These are phyloP conservation scores for Cyrtorhinus lividipennis DNA, from an alignment of 1,140 invertebrate species.

Conservation along the genomic window DNA sequence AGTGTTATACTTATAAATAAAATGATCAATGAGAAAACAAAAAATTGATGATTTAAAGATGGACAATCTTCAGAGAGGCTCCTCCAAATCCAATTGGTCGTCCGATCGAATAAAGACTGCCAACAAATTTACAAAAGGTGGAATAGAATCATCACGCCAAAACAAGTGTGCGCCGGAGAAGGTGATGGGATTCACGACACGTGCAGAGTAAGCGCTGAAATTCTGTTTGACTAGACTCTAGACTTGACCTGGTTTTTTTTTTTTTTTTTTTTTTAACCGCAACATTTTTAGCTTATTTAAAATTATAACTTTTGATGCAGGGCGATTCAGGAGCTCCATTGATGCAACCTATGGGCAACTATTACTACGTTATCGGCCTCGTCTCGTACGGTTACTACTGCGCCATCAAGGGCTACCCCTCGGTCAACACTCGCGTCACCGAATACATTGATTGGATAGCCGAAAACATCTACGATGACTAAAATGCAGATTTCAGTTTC, in stretches of 20 bases:
- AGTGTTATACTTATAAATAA: no score
- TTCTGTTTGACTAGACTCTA: no score
- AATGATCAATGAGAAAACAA: no score
- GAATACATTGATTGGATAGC: slow-evolving; percentile 44
- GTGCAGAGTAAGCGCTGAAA: neutral
- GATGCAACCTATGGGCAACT: slow-evolving; percentile 38
- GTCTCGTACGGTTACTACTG: slow-evolving; percentile 59
- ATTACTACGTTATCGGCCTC: slow-evolving; percentile 47
- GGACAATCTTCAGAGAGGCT: neutral
- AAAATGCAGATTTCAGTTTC: no score
- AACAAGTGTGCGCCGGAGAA: neutral
- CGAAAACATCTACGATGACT: neutral
- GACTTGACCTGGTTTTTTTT: no score
- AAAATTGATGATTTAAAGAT: no score
- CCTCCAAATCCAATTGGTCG: neutral
- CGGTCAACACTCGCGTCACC: slow-evolving; percentile 63
- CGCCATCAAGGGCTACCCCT: slow-evolving; percentile 51
- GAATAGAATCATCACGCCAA: neutral
- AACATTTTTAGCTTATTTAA: no score
- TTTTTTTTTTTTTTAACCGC: no score
- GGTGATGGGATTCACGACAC: neutral
- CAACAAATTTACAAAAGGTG: neutral
- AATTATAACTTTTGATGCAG: no score
- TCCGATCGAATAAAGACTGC: neutral
- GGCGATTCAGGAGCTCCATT: slow-evolving; percentile 74